Conservation (phyloP, 2,797 vertebrate genomes). For the Fistularia tabacaria region DNA sequence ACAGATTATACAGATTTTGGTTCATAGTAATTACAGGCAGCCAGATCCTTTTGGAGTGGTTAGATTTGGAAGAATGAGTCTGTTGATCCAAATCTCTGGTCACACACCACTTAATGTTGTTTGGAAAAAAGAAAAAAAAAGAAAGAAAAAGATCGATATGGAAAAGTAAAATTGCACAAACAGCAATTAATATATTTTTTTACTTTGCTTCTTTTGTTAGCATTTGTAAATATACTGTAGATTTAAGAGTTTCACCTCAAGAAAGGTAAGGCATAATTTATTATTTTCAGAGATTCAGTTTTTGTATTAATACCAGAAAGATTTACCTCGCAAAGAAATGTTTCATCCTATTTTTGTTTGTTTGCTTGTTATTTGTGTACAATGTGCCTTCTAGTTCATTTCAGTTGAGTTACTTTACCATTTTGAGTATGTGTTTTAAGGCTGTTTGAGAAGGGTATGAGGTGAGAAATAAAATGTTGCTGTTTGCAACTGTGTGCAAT, state of each 20-base stretch:
- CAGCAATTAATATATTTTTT: too few species aligned
- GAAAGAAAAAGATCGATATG: background rate
- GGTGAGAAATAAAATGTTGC: conserved; percentile 14
- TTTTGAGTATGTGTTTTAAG: conserved; percentile 25
- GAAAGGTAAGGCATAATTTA: too few species aligned
- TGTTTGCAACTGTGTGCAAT: conserved; percentile 14
- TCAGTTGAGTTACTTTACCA: background rate
- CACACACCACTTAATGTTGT: background rate
- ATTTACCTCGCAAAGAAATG: background rate
- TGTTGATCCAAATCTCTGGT: conserved; percentile 2
- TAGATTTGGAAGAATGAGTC: conserved; percentile 22
- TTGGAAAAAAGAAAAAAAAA: background rate
- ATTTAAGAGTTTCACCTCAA: too few species aligned
- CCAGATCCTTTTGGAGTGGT: conserved; percentile 31
- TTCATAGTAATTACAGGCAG: conserved; percentile 32
- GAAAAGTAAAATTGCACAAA: background rate
- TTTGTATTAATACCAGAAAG: too few species aligned
- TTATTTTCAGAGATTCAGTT: too few species aligned
- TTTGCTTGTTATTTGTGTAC: background rate
- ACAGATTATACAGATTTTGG: conserved; percentile 34
- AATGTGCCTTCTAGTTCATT: background rate
- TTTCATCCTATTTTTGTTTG: conserved; percentile 20
- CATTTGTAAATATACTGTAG: too few species aligned
- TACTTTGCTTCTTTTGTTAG: too few species aligned
- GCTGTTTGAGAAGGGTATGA: conserved; percentile 19